Percentiles rank a stretch among this genome's conserved stretches.
Conservation (phyloP, 2,888 invertebrate species). For the Drosophila lacicola region DNA sequence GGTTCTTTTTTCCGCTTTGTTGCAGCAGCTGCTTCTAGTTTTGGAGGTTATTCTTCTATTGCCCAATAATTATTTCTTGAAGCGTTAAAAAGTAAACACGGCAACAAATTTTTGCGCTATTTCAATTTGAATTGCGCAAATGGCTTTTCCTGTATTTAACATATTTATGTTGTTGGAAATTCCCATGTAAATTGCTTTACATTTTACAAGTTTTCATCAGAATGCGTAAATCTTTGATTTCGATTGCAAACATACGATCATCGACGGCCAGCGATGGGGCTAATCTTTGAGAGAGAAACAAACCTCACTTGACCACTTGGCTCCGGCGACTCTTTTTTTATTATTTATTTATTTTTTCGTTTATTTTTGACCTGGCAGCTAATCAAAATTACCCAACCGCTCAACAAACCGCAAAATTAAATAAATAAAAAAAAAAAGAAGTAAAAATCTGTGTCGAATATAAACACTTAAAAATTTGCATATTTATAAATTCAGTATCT, state of each 20-base stretch:
- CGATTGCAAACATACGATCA: constrained; percentile 15
- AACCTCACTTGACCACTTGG: constrained; percentile 34
- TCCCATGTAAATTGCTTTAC: constrained; percentile 1
- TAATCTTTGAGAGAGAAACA: constrained; percentile 17
- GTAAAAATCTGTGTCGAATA: constrained; percentile 37
- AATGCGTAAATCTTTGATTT: constrained; percentile 9
- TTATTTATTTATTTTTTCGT: not conserved
- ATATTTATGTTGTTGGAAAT: not conserved
- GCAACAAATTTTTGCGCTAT: constrained; percentile 32
- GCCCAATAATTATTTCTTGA: constrained; percentile 54
- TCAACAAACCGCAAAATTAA: constrained; percentile 31
- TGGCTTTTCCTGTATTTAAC: constrained; percentile 36
- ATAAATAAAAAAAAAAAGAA: constrained; percentile 20
- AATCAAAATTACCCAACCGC: constrained; percentile 38
- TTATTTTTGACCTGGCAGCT: constrained; percentile 11
- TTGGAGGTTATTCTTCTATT: constrained; percentile 57
- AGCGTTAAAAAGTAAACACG: constrained; percentile 35
- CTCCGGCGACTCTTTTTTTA: constrained; percentile 4
- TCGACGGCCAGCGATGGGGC: constrained; percentile 10
- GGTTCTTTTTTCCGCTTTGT: constrained; percentile 45
- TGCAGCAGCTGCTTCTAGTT: constrained; percentile 24
- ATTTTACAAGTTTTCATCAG: not conserved
- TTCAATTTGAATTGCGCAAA: constrained; percentile 35
- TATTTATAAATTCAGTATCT: not conserved
- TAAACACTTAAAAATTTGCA: constrained; percentile 10